Conservation (phyloP, 1,140 invertebrate species). For the Ips typographus region DNA sequence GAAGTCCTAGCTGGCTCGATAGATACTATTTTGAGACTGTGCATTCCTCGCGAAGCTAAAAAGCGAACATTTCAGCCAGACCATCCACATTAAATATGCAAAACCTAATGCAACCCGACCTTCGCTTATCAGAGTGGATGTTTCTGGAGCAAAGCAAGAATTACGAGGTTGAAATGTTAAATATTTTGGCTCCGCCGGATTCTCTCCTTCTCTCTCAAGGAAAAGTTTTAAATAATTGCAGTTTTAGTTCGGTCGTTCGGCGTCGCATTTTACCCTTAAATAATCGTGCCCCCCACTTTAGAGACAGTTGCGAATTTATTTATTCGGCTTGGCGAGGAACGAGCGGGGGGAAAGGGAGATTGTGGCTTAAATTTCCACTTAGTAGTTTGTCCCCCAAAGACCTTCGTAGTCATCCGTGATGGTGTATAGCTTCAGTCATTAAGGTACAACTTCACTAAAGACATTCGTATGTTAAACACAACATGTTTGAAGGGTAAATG, state of each 20-base stretch:
- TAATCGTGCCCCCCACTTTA: slow-evolving; percentile 10
- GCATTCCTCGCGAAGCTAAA: no score
- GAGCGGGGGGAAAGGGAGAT: no score
- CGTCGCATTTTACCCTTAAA: slow-evolving; percentile 12
- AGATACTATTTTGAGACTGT: no score
- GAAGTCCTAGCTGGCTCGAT: no score
- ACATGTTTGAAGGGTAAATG: not conserved
- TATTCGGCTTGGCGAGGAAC: not conserved
- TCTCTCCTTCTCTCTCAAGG: not conserved
- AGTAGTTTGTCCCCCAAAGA: not conserved
- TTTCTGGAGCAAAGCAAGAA: not conserved
- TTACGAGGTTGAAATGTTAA: slow-evolving; percentile 18
- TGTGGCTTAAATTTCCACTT: not conserved
- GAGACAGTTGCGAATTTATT: slow-evolving; percentile 23
- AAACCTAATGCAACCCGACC: not conserved
- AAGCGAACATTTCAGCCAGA: no score
- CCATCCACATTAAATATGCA: slow-evolving; percentile 1
- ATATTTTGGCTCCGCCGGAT: slow-evolving; percentile 10
- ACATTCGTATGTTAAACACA: no score
- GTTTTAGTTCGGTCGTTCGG: slow-evolving; percentile 11
- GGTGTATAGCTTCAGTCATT: no score
- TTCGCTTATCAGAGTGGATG: slow-evolving; percentile 10
- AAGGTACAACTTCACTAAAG: no score
- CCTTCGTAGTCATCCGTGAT: no score
- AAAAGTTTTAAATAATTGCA: slow-evolving; percentile 23